Conservation (phyloP, 2,888 invertebrate species). For the Parnassius mnemosyne region DNA sequence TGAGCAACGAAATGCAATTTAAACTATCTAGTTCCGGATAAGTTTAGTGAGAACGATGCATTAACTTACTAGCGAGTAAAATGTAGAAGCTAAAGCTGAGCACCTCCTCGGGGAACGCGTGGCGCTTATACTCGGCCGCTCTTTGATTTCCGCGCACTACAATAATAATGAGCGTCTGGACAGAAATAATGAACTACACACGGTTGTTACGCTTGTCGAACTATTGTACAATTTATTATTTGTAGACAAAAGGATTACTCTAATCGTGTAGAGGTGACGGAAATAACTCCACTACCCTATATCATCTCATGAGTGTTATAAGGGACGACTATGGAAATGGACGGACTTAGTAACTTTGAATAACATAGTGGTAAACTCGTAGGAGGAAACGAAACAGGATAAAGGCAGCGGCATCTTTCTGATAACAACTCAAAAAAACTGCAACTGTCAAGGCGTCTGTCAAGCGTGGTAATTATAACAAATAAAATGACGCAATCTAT, state of each 20-base stretch:
- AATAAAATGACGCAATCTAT: too few species aligned
- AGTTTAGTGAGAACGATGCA: constrained; percentile 17
- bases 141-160: constrained; percentile 46
- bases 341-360: too few species aligned
- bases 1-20: background rate
- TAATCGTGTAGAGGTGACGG: too few species aligned
- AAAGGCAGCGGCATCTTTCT: too few species aligned
- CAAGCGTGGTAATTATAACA: too few species aligned
- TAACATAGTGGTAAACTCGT: too few species aligned
- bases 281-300: too few species aligned
- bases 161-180: constrained; percentile 46
- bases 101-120: constrained; percentile 40
- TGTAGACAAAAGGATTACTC: background rate
- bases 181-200: constrained; percentile 49
- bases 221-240: background rate
- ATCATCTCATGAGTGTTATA: too few species aligned
- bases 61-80: constrained; percentile 52
- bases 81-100: constrained; percentile 41
- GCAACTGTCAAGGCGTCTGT: too few species aligned
- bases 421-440: too few species aligned
- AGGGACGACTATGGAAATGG: too few species aligned
- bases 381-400: too few species aligned
- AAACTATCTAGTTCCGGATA: constrained; percentile 7
- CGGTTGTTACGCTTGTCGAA: constrained; percentile 26
- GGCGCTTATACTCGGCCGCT: constrained; percentile 33